Conservation (phyloP, 1,140 invertebrate species). For the Achatina immaculata region DNA sequence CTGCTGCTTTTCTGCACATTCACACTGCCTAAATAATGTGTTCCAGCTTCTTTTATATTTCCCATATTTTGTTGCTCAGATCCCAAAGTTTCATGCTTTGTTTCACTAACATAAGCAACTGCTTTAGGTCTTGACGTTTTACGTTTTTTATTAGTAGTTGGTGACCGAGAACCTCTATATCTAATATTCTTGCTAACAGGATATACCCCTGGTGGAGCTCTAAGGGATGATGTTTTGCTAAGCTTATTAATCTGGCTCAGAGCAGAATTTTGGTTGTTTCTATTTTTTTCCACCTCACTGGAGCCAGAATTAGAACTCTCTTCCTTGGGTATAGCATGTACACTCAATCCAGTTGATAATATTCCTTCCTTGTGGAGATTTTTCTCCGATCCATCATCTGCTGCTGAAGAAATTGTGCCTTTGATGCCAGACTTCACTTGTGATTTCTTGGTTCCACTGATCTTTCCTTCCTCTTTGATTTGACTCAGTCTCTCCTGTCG, state of each 20-base stretch:
- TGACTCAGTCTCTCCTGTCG: constrained; percentile 8
- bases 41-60: not conserved
- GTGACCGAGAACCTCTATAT: not conserved
- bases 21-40: not conserved
- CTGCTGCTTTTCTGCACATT: constrained; percentile 13
- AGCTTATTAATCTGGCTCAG: not conserved
- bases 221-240: not conserved
- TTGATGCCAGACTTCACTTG: not conserved
- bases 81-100: not conserved
- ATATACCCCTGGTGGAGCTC: not conserved
- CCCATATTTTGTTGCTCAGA: not conserved
- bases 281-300: not conserved
- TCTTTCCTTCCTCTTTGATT: not conserved
- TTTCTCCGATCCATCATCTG: not conserved
- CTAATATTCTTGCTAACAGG: not conserved
- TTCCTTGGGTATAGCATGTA: not conserved
- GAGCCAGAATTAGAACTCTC: too few species aligned
- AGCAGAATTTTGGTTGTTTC: not conserved
- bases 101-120: too few species aligned
- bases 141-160: not conserved
- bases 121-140: too few species aligned
- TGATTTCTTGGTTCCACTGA: not conserved
- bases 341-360: not conserved
- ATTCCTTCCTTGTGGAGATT: not conserved
- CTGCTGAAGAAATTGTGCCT: not conserved